Conservation (phyloP, 1,140 invertebrate genomes). For the Calephelis nemesis region DNA sequence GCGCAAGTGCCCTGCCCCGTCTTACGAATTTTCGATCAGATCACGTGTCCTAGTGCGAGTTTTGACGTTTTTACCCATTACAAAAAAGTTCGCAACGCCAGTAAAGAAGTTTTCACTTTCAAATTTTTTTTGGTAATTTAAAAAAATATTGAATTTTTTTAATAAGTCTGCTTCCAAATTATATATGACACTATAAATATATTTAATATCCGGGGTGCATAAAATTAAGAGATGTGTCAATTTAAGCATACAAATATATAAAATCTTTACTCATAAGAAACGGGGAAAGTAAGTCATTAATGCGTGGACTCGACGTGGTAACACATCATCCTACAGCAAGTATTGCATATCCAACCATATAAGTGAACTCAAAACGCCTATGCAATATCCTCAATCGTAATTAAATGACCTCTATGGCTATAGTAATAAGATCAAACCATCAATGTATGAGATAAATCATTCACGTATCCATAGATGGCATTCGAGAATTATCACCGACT, state of each 20-base stretch:
- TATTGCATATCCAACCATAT: constrained; percentile 38
- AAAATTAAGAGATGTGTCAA: background rate
- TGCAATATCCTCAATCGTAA: constrained; percentile 38
- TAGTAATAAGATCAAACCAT: constrained; percentile 32
- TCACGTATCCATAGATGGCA: constrained; percentile 57
- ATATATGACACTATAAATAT: too few relatives aligned
- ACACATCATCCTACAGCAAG: constrained; percentile 30
- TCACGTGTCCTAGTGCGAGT: too few relatives aligned
- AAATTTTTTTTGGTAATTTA: too few relatives aligned
- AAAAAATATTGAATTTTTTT: too few relatives aligned
- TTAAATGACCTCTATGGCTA: constrained; percentile 31
- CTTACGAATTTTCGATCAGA: too few relatives aligned
- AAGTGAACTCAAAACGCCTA: constrained; percentile 32
- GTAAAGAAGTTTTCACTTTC: too few relatives aligned
- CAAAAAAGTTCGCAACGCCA: too few relatives aligned
- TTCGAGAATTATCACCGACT: constrained; percentile 51
- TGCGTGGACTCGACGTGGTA: constrained; percentile 34
- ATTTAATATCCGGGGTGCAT: background rate
- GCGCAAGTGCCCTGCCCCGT: too few relatives aligned
- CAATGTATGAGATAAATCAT: constrained; percentile 48
- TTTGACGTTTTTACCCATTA: too few relatives aligned
- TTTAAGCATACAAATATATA: background rate
- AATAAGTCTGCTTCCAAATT: too few relatives aligned
- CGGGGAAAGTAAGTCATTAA: constrained; percentile 26
- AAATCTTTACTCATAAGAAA: constrained; percentile 16